Percentiles rank a stretch among this genome's conserved stretches.
phyloP scores from a whole-genome alignment of 2,888 invertebrate genomes.

The Alitta virens region DNA sequence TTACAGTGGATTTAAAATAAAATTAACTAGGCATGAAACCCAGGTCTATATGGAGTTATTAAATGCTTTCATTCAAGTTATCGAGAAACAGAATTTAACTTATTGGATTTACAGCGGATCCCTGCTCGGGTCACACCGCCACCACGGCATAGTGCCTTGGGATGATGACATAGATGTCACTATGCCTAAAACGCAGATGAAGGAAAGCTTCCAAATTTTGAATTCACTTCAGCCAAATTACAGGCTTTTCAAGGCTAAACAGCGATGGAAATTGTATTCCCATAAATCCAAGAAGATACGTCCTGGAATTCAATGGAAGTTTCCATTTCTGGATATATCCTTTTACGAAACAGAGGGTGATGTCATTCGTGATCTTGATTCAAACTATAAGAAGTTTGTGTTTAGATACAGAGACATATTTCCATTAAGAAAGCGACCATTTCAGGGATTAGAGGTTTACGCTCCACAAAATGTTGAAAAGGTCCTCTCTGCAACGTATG shows the following conservation, averaged over 20 bases:
- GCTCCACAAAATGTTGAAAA: background rate
- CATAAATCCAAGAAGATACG: background rate
- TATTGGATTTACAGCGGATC: background rate
- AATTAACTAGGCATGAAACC: too few relatives aligned
- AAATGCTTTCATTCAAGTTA: background rate
- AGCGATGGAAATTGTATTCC: background rate
- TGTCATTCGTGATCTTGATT: background rate
- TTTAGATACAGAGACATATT: background rate
- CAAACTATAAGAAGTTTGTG: background rate
- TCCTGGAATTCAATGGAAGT: background rate
- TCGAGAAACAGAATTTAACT: background rate
- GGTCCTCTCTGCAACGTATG: too few relatives aligned
- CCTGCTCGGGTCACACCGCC: constrained; percentile 1
- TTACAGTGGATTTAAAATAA: too few relatives aligned
- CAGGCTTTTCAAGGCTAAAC: background rate
- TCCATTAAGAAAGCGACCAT: background rate
- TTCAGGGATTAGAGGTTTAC: background rate
- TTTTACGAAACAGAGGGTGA: background rate
- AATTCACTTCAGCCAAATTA: background rate
- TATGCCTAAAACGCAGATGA: background rate
- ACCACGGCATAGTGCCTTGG: constrained; percentile 2
- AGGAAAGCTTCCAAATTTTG: background rate
- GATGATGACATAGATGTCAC: constrained; percentile 4
- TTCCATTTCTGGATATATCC: background rate
- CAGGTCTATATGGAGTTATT: background rate